A percentile compares a stretch with the other conserved stretches of the same genome.
Evolutionary conservation across 2,113 vertebrate genomes (phyloP).

Genomic region (Pundamilia nyererei): DNA sequence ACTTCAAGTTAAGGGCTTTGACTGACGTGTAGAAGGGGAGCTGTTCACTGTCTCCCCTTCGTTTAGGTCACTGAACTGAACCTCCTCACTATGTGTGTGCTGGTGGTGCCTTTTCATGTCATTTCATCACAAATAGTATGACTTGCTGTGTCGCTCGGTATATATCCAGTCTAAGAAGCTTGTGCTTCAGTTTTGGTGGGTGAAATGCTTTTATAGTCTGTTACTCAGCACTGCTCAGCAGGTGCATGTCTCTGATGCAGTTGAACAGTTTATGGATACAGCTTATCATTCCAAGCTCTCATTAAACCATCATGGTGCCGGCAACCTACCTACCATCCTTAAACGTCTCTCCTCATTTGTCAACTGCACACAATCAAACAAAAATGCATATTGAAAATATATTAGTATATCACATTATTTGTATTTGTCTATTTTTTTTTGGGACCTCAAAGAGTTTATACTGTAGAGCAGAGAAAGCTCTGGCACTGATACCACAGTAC

Average conservation of each 20-base stretch:
- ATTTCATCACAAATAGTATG: background rate
- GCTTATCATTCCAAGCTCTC: background rate
- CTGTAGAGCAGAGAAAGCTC: background rate
- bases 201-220: background rate
- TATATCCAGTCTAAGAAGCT: background rate
- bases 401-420: background rate
- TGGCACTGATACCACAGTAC: slow-evolving; percentile 3
- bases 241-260: background rate
- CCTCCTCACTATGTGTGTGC: background rate
- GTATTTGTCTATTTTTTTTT: background rate
- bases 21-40: background rate
- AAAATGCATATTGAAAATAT: background rate
- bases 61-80: background rate
- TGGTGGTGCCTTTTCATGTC: background rate
- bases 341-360: background rate
- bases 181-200: background rate
- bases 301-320: background rate
- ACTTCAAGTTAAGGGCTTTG: background rate
- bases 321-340: background rate
- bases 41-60: background rate
- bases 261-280: background rate
- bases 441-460: background rate
- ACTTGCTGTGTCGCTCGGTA: fast-evolving
- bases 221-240: background rate
- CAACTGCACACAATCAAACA: background rate